Conservation (phyloP, 2,797 vertebrate genomes). For the Sebastes elongatus region DNA sequence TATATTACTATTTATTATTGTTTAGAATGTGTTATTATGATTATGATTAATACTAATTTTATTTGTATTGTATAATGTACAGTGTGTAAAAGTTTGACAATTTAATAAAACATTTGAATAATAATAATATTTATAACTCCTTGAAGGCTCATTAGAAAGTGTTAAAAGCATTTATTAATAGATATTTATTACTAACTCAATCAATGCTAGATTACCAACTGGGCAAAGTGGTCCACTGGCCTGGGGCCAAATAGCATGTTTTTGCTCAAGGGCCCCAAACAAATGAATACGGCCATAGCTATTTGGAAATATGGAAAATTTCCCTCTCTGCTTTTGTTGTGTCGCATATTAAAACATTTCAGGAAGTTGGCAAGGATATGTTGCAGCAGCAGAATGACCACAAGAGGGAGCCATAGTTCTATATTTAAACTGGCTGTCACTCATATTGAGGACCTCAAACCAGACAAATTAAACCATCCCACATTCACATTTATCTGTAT, state of each 20-base stretch:
- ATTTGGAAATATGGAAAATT: neutral
- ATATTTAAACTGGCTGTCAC: neutral
- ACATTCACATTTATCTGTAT: neutral
- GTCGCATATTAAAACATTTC: neutral
- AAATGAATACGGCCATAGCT: rapidly evolving
- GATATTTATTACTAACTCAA: neutral
- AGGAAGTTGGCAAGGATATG: neutral
- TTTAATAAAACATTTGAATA: no score
- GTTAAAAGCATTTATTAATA: neutral
- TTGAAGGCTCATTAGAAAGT: neutral
- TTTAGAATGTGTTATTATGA: no score
- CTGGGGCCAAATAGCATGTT: neutral
- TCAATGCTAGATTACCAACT: neutral
- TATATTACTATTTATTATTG: no score
- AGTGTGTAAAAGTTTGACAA: no score
- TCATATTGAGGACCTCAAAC: neutral
- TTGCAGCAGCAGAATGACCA: conserved; percentile 9
- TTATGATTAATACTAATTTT: no score
- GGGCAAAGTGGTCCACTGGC: neutral
- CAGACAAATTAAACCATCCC: neutral
- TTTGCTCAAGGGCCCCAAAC: neutral
- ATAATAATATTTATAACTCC: neutral
- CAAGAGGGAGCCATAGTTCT: conserved; percentile 38
- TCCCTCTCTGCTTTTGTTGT: neutral
- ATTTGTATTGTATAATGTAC: no score